Base-by-base conservation (phyloP, 2,888 invertebrate species). In the Macaria notata region DNA sequence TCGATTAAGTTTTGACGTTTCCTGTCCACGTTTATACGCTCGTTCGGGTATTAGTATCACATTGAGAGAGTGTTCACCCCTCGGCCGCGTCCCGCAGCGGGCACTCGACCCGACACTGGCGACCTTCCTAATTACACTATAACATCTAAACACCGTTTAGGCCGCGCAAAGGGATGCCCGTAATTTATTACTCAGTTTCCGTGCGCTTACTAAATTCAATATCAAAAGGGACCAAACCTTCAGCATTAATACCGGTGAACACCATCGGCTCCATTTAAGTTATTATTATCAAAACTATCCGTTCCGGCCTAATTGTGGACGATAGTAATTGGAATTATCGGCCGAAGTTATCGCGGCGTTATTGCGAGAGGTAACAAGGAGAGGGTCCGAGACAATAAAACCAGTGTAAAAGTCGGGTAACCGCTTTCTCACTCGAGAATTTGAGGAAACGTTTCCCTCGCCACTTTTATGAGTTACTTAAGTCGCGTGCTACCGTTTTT, bases 361-460 rank as follows among this genome's bases (percentile, higher is more conserved):
- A 86, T 83, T 84, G 82, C 79, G 80, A 85, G 84, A 86, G 76
- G 83, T 86, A 83, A 85, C 81, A 81, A 79, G 79, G 62, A 60
- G 62, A 61, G 60, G 65, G 60, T 59, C 49, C 70, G 72, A 77
- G 79, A 87, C 83, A 88, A 88, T 88, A 89, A 89, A 89, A 87
- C 83, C 86, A 80, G 80, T 85, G 86, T 88, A 85, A 88, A 89
- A 88, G 83, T 84, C 84, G 81, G 82, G 75, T 84, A 87, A 87
- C 86, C 84, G 79, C 81, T 83, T 76, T 59, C 72, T 72, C 72
- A 73, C 79, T 78, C 77, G 69, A 51, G 51, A 52, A 48, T 55
- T 54, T 54, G 51, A 44, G 44, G 50, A 60, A 74, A 78, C 80
- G 75, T 52, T 48, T 42, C 80, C 80, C 79, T 83, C 78, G 74